Evolutionary conservation across 2,797 vertebrate genomes (phyloP).

Genomic region (Stomatorhinus walkeri): DNA sequence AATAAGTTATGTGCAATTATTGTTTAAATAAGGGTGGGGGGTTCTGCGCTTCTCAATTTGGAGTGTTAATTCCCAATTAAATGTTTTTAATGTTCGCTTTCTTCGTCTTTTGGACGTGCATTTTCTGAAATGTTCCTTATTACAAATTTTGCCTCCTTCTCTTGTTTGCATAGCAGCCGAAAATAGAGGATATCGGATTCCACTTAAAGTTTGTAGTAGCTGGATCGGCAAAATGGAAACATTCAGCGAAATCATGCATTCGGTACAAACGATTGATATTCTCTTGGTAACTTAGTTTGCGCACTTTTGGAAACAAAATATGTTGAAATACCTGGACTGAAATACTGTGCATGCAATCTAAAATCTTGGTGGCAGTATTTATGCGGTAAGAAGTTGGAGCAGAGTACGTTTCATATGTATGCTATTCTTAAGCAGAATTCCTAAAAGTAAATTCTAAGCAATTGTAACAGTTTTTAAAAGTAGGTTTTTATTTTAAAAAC

Average conservation of each 20-base stretch:
- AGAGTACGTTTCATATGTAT: not conserved
- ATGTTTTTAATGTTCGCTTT: not conserved
- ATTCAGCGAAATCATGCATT: not conserved
- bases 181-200: conserved; percentile 45
- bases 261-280: not conserved
- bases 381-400: not conserved
- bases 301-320: not conserved
- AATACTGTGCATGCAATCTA: not conserved
- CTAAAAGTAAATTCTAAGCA: not conserved
- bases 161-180: conserved; percentile 54
- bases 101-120: not conserved
- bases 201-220: conserved; percentile 8
- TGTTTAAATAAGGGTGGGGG: not conserved
- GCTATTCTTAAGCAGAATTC: not conserved
- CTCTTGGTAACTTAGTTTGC: not conserved
- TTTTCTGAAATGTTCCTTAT: not conserved
- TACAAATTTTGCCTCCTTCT: conserved; percentile 25
- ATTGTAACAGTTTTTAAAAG: not conserved
- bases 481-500: not conserved
- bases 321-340: not conserved
- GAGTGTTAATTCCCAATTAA: not conserved
- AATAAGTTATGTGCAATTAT: not conserved
- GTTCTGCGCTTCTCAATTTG: not conserved
- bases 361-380: not conserved
- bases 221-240: conserved; percentile 28